Base-by-base conservation (phyloP, 2,113 vertebrate genomes). In the Petroica traversi region DNA sequence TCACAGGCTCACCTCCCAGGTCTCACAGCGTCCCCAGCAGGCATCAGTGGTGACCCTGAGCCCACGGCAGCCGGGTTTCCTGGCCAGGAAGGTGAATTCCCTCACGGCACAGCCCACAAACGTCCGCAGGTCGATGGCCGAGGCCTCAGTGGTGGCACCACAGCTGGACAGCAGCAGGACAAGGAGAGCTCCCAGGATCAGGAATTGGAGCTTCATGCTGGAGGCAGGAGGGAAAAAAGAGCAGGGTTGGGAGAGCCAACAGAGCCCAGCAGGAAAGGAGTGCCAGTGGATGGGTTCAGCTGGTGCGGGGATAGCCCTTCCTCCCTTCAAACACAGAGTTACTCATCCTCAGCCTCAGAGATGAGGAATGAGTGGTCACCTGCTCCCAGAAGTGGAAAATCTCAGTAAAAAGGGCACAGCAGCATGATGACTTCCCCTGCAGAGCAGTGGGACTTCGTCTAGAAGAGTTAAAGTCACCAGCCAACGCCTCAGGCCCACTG, bases 1-100 rank as follows among this genome's bases (percentile, higher is more conserved):
- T 0, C 22, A 0, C 61, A 34, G 33, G 66, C 98, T 99, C 96
- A 99, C 99, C 99, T 99, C 99, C 99, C 99, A 99, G 79, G 99
- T 99, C 98, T 99, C 98, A 8, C 99, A 99, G 96, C 99, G 99
- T 82, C 99, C 99, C 99, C 99, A 99, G 98, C 99, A 99, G 59
- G 99, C 99, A 5, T 99, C 99, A 0, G 99, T 99, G 34, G 99
- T 99, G 97, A 99, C 98, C 62, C 98, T 98, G 94, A 99, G 92
- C 2, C 97, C 97, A 9, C 95, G 97, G 80, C 99, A 99, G 81
- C 99, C 99, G 0, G 98, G 98, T 67, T 99, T 99, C 96, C 95
- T 98, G 76, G 98, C 99, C 96, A 98, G 54, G 91, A 99, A 99
- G 58, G 98, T 99, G 93, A 99, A 99, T 67, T 99, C 99, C 2